Conservation (phyloP, 2,888 invertebrate genomes). For the Hydrotaea cyrtoneurina region DNA sequence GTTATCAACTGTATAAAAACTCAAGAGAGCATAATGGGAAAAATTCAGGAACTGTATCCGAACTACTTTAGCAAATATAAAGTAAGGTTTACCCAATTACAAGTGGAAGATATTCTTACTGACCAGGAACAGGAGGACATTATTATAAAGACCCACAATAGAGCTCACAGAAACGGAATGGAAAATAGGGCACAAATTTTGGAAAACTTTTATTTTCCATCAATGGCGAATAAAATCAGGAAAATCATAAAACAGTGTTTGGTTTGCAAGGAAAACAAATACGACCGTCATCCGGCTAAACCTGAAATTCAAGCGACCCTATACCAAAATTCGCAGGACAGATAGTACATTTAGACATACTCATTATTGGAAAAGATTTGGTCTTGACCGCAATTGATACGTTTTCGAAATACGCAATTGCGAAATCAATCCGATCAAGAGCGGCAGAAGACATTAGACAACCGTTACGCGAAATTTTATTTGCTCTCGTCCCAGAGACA, state of each 20-base stretch:
- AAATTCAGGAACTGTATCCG: slow-evolving; percentile 29
- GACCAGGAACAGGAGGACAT: slow-evolving; percentile 24
- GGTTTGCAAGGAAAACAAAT: not conserved
- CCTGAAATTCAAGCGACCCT: slow-evolving; percentile 36
- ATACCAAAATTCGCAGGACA: slow-evolving; percentile 33
- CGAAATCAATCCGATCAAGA: slow-evolving; percentile 14
- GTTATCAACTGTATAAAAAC: slow-evolving; percentile 53
- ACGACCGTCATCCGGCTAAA: too few relatives aligned
- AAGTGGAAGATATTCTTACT: slow-evolving; percentile 7
- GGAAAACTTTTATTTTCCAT: slow-evolving; percentile 35
- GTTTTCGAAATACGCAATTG: slow-evolving; percentile 39
- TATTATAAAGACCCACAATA: slow-evolving; percentile 25
- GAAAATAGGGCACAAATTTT: slow-evolving; percentile 57
- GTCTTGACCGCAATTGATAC: slow-evolving; percentile 29
- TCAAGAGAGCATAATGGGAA: slow-evolving; percentile 45
- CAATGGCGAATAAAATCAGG: slow-evolving; percentile 1
- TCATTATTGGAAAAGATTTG: not conserved
- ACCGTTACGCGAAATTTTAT: slow-evolving; percentile 8
- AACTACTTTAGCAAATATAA: slow-evolving; percentile 16
- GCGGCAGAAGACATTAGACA: slow-evolving; percentile 34
- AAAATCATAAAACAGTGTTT: not conserved
- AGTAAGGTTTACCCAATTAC: not conserved
- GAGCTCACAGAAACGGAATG: slow-evolving; percentile 27
- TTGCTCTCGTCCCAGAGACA: not conserved
- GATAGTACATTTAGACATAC: slow-evolving; percentile 49